Conservation (phyloP, 2,888 invertebrate species). For the Caradrina clavipalpis region DNA sequence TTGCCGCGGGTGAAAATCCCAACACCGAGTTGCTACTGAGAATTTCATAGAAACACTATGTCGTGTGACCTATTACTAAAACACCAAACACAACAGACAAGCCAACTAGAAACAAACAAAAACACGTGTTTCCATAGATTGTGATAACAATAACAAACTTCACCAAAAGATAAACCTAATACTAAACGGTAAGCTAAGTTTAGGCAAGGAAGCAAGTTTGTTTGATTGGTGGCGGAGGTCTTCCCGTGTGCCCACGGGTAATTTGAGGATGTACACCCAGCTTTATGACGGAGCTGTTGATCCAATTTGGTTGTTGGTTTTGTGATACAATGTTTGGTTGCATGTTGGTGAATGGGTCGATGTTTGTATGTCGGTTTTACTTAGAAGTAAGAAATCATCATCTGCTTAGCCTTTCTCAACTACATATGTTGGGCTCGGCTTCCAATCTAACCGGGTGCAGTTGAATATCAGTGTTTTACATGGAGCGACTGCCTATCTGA, state of each 20-base stretch:
- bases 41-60: too few relatives aligned
- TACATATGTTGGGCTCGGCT: too few relatives aligned
- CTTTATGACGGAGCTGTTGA: conserved; percentile 19
- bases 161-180: conserved; percentile 68
- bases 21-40: too few relatives aligned
- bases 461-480: too few relatives aligned
- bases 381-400: too few relatives aligned
- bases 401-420: too few relatives aligned
- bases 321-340: conserved; percentile 31
- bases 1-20: too few relatives aligned
- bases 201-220: conserved; percentile 62
- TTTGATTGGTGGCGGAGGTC: conserved; percentile 68
- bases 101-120: conserved; percentile 15
- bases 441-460: too few relatives aligned
- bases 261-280: conserved; percentile 28
- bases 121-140: conserved; percentile 49
- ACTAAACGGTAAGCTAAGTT: conserved; percentile 67
- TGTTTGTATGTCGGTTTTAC: too few relatives aligned
- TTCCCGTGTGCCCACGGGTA: conserved; percentile 58
- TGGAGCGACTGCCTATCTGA: too few relatives aligned
- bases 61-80: not conserved
- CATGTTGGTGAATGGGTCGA: not conserved
- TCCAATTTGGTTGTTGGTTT: conserved; percentile 33
- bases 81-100: conserved; percentile 8
- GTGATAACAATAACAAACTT: conserved; percentile 62